Percentiles rank a stretch among this genome's conserved stretches.
Conservation (phyloP, 2,797 vertebrate genomes). For the Macroramphosus scolopax region DNA sequence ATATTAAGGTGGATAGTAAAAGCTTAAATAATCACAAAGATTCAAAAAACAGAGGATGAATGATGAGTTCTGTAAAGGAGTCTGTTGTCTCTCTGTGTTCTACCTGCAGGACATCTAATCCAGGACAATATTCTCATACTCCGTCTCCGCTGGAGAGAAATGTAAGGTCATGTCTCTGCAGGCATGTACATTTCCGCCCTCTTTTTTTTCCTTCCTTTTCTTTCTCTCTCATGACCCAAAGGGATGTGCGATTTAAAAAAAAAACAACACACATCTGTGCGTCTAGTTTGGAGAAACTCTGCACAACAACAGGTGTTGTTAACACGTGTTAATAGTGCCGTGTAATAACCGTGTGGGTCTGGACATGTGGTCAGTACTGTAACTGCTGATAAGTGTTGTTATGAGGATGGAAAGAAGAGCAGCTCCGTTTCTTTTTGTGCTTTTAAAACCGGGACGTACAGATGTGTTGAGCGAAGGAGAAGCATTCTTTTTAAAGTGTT, state of each 20-base stretch:
- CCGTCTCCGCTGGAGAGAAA: slow-evolving; percentile 61
- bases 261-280: slow-evolving; percentile 58
- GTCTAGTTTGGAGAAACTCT: slow-evolving; percentile 24
- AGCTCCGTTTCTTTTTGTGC: slow-evolving; percentile 23
- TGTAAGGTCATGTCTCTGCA: slow-evolving; percentile 69
- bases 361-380: slow-evolving; percentile 23
- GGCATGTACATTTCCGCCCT: slow-evolving; percentile 61
- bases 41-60: too few species aligned
- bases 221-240: slow-evolving; percentile 39
- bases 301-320: slow-evolving; percentile 44
- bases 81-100: too few species aligned
- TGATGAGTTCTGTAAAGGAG: too few species aligned
- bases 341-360: slow-evolving; percentile 17
- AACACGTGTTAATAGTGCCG: slow-evolving; percentile 16
- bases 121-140: slow-evolving; percentile 44
- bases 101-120: slow-evolving; percentile 37
- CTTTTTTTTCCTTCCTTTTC: slow-evolving; percentile 36
- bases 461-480: slow-evolving; percentile 18
- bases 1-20: too few species aligned
- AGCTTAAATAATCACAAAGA: too few species aligned
- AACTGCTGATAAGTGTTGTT: slow-evolving; percentile 20
- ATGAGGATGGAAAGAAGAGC: slow-evolving; percentile 11
- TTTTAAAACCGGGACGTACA: slow-evolving; percentile 15
- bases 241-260: slow-evolving; percentile 59
- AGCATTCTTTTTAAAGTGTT: slow-evolving; percentile 1